Evolutionary conservation across 2,797 vertebrate species (phyloP), one percentile per base, ranked within the genome.

Genomic region (Enteromius unitaeniatus): DNA sequence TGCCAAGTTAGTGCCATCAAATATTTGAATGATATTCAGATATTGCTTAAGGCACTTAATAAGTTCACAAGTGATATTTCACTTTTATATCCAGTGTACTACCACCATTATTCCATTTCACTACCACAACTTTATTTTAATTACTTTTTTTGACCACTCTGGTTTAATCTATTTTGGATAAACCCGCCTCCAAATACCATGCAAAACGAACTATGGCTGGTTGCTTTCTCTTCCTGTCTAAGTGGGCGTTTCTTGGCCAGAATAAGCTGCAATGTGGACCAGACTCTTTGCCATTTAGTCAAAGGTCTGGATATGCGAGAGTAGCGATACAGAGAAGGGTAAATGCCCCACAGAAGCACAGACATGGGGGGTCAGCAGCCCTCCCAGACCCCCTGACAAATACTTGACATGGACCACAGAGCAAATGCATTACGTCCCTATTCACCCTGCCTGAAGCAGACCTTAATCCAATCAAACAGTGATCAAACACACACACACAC

Each of bases 381-480:
- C 55, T 78, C 87, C 90, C 81, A 91, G 86, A 65, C 47, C 81
- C 87, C 47, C 58, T 51, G 60, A 89, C 88, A 93, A 91, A 91
- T 88, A 74, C 80, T 88, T 86, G 88, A 73, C 84, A 88, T 87
- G 91, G 88, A 83, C 87, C 82, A 89, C 87, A 67, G 53, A 89
- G 81, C 84, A 92, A 90, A 90, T 65, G 70, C 69, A 84, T 89
- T 90, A 86, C 58, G 81, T 81, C 31, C 79, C 89, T 86, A 87
- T 86, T 84, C 82, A 88, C 65, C 40, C 75, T 0, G 47, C 42
- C 79, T 74, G 28, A 65, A 86, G 89, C 79, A 88, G 85, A 2
- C 85, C 42, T 89, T 70, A 85, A 86, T 91, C 89, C 85, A 89
- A 88, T 60, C 65, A 90, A 91, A 93, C 91, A 65, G 81, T 4